Evolutionary conservation across 53 echinoderm and acorn worm genomes (phyloP).

Genomic region (Glandiceps talaboti): DNA sequence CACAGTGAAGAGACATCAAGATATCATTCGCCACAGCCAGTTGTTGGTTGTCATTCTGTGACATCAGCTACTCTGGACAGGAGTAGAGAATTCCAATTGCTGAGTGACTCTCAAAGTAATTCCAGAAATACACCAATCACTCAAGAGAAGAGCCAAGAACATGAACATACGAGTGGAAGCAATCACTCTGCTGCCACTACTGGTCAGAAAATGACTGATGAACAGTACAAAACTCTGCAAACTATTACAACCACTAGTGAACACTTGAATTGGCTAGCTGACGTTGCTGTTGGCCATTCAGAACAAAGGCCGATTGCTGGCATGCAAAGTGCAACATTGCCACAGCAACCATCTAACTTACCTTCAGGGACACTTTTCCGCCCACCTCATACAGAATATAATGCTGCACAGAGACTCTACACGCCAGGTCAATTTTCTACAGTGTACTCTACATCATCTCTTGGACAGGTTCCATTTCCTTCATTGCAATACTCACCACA

Average conservation of each 20-base stretch:
- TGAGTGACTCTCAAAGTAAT: not conserved
- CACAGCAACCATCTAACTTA: not conserved
- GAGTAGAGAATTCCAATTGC: not conserved
- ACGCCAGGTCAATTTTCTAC: not conserved
- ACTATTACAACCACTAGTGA: not conserved
- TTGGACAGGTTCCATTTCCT: not conserved
- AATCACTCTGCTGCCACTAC: not conserved
- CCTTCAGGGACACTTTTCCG: not conserved
- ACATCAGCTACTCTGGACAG: not conserved
- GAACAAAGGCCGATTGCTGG: not conserved
- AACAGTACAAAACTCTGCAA: not conserved
- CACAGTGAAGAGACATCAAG: not conserved
- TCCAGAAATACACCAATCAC: not conserved
- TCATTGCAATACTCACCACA: conserved; percentile 25
- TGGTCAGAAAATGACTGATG: not conserved
- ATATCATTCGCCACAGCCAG: not conserved
- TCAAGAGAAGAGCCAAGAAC: not conserved
- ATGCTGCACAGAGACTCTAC: not conserved
- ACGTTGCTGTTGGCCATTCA: not conserved
- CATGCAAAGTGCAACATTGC: not conserved
- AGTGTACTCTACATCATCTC: not conserved
- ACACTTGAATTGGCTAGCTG: not conserved
- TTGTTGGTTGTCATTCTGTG: not conserved
- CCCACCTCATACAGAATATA: not conserved
- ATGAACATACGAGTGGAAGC: conserved; percentile 3